Evolutionary conservation across 1,140 invertebrate species (phyloP), one percentile per base, ranked within the genome.

Genomic region (Drosophila rhopaloa): DNA sequence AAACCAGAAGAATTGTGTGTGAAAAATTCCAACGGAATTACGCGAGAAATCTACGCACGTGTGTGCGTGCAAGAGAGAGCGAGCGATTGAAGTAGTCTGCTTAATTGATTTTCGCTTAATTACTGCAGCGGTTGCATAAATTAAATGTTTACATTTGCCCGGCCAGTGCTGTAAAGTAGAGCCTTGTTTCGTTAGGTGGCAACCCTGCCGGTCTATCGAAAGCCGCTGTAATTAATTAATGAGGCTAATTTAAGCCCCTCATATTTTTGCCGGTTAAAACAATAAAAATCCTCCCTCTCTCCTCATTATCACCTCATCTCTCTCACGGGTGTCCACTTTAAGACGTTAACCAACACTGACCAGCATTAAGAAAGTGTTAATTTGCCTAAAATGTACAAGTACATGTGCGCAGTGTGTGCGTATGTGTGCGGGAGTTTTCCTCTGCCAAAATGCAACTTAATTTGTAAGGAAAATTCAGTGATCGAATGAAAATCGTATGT

Each of bases 11-110:
- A 59, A 44, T 51, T 60, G 73, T 80, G 76, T 76, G 71, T 89
- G 79, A 76, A 86, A 85, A 86, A 88, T 88, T 77, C 80, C 76
- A 83, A 89, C 66, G 46, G 76, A 89, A 77, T 86, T 86, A 86
- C 79, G 83, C 83, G 83, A 86, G 84, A 85, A 66, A 46, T 60
- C 65, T 40, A 57, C 13, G 74, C 53, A 73, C 46, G 46, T 74
- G 54, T 54, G 60, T 79, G 60, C 24, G 61, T 54, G 47, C n/a
- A 47, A 35, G 35, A 37, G 38, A 14, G 13, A 29, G 57, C 19
- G 16, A 14, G 35, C 16, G 24, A 54, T 44, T 50, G 8, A 57
- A 76, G 29, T 51, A 46, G 44, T 67, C 16, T 59, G 29, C 60
- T 57, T 58, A 76, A 78, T 78, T 78, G 57, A 73, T 67, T 81